These are phyloP conservation scores for Drosophila pandora DNA, from an alignment of 1,140 invertebrate species.

Conservation along the genomic window DNA sequence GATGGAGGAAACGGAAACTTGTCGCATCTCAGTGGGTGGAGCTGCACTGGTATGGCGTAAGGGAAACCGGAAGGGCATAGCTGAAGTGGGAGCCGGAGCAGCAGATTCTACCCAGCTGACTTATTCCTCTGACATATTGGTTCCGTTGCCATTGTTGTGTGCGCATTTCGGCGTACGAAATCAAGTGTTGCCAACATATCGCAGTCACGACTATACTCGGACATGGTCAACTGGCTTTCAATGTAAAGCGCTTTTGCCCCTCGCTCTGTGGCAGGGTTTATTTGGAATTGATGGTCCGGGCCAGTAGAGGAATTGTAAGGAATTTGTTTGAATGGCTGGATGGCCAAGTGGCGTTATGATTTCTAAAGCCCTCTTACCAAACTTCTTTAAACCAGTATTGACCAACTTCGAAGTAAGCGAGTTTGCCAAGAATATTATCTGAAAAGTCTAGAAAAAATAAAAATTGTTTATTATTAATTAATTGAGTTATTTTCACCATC, in stretches of 20 bases:
- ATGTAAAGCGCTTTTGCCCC: constrained; percentile 20
- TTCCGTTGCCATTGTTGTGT: constrained; percentile 51
- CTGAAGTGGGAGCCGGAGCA: neutral
- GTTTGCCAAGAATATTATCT: too few species aligned
- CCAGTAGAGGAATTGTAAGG: constrained; percentile 18
- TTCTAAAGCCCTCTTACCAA: constrained; percentile 36
- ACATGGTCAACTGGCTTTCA: constrained; percentile 43
- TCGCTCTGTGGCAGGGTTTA: constrained; percentile 25
- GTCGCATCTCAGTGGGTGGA: constrained; percentile 32
- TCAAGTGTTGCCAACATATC: constrained; percentile 55
- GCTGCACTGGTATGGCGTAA: neutral
- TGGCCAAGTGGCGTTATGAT: constrained; percentile 37
- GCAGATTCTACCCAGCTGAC: constrained; percentile 17
- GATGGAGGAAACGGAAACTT: constrained; percentile 51
- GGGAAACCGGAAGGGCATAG: neutral
- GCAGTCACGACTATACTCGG: constrained; percentile 33
- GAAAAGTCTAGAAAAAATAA: neutral
- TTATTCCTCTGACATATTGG: constrained; percentile 50
- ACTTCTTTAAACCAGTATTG: constrained; percentile 10
- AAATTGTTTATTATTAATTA: neutral
- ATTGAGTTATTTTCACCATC: constrained; percentile 5
- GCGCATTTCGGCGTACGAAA: constrained; percentile 49
- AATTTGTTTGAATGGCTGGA: constrained; percentile 24
- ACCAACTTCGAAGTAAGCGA: constrained; percentile 1
- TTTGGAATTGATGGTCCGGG: constrained; percentile 32